Evolutionary conservation across 2,888 invertebrate genomes (phyloP), one percentile per base, ranked within the genome.

Genomic region (Xanthorhoe designata): DNA sequence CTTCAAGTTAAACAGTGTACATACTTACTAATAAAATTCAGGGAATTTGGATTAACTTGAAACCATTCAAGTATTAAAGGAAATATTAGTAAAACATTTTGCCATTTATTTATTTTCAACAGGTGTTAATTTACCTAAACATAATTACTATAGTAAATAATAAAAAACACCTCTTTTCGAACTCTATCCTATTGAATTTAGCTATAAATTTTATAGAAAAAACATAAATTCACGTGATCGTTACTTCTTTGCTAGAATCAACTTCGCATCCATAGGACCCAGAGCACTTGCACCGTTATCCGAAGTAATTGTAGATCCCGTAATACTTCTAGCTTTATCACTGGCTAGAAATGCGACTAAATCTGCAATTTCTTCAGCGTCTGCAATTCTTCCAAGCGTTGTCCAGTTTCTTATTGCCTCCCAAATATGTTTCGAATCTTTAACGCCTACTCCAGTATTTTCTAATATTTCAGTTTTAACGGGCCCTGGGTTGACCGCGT

Each of bases 401-500:
- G 98, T 98, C 0, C 97, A 97, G 32, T 94, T 94, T 82, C 96
- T 96, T 7, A 95, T 94, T 59, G 95, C 95, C 75, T 97, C 96
- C 75, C 88, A 98, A 29, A 74, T 52, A 5, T 35, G 49, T 24
- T 47, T 60, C 32, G 62, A 10, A 5, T 67, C 38, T 4, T 17
- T 45, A 19, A 97, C 53, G n/a, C 35, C 18, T 4, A 69, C 9
- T 6, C 73, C 75, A 17, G 62, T 66, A 1, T 66, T 73, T 24
- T 64, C 69, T 1, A 76, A 24, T 18, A 81, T 73, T 19, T 78
- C 76, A n/a, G 82, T 78, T 8, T 95, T 81, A 1, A 96, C 95
- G 0, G 98, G 98, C 9, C 98, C 98, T 13, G 98, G 98, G 87
- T 97, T 97, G 0, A 98, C 96, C 54, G 95, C 94, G 86, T 98